phyloP scores from a whole-genome alignment of 2,888 invertebrate genomes.

The Opisthograptis luteolata region DNA sequence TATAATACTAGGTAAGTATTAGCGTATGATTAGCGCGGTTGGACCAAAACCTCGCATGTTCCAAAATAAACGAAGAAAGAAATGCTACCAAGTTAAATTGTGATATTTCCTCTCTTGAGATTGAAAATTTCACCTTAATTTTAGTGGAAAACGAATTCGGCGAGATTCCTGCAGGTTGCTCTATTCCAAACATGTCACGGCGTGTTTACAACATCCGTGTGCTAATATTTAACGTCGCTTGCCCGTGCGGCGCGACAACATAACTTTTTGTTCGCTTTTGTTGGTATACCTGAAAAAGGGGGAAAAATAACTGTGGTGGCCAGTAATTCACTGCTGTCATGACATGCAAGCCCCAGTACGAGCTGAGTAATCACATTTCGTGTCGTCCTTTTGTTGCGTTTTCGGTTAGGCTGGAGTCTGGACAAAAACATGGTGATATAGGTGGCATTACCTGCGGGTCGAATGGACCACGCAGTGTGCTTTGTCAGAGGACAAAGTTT shows the following conservation, averaged over 20 bases:
- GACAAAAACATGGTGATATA: slow-evolving; percentile 66
- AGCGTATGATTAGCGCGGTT: no score
- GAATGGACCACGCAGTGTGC: slow-evolving; percentile 18
- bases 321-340: slow-evolving; percentile 73
- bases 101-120: no score
- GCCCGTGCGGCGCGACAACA: slow-evolving; percentile 54
- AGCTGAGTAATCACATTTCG: slow-evolving; percentile 78
- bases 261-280: slow-evolving; percentile 70
- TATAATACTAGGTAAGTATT: no score
- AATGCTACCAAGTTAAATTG: no score
- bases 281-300: slow-evolving; percentile 62
- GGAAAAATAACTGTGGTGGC: slow-evolving; percentile 37
- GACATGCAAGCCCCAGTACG: slow-evolving; percentile 67
- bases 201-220: slow-evolving; percentile 64
- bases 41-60: no score
- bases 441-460: slow-evolving; percentile 49
- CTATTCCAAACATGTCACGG: slow-evolving; percentile 58
- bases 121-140: slow-evolving; percentile 8
- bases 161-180: slow-evolving; percentile 37
- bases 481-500: slow-evolving; percentile 12
- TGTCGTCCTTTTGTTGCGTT: slow-evolving; percentile 71
- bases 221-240: slow-evolving; percentile 63
- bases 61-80: no score
- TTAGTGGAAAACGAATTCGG: slow-evolving; percentile 19
- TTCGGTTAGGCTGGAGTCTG: slow-evolving; percentile 49